A percentile compares a stretch with the other conserved stretches of the same genome.
These are phyloP conservation scores for Drosophila willistoni DNA, from an alignment of 1,140 invertebrate species.

Conservation along the genomic window DNA sequence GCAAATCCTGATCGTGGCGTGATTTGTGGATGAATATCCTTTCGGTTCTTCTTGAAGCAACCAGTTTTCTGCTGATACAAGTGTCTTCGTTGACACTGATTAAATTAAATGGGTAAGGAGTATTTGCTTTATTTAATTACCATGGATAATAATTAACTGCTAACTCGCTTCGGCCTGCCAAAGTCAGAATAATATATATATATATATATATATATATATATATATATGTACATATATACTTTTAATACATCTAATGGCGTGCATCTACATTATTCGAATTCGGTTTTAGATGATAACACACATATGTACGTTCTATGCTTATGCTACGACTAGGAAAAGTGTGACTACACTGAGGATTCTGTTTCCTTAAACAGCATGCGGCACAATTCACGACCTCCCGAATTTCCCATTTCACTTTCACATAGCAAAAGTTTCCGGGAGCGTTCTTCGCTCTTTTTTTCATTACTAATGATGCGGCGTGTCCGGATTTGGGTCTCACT, in stretches of 20 bases:
- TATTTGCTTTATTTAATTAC: conserved; percentile 14
- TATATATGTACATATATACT: not conserved
- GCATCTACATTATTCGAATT: conserved; percentile 7
- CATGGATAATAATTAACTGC: conserved; percentile 7
- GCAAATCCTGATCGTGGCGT: too few species aligned
- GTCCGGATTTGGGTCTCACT: conserved; percentile 27
- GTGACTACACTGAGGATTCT: conserved; percentile 19
- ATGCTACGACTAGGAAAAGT: not conserved
- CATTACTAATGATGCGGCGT: conserved; percentile 42
- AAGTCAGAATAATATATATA: conserved; percentile 13
- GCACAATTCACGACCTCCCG: conserved; percentile 39
- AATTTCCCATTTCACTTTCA: conserved; percentile 30
- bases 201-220: not conserved
- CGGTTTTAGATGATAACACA: not conserved
- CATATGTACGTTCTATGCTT: conserved; percentile 5
- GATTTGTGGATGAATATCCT: too few species aligned
- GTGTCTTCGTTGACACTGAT: not conserved
- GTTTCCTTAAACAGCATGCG: conserved; percentile 47
- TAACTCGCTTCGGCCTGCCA: conserved; percentile 27
- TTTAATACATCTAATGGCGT: conserved; percentile 4
- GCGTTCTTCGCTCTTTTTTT: conserved; percentile 41
- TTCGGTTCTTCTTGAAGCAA: too few species aligned
- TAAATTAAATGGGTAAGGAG: not conserved
- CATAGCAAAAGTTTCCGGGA: conserved; percentile 44
- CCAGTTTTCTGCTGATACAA: too few species aligned